phyloP scores from a whole-genome alignment of 2,113 vertebrate genomes.

The Tetraodon nigroviridis region DNA sequence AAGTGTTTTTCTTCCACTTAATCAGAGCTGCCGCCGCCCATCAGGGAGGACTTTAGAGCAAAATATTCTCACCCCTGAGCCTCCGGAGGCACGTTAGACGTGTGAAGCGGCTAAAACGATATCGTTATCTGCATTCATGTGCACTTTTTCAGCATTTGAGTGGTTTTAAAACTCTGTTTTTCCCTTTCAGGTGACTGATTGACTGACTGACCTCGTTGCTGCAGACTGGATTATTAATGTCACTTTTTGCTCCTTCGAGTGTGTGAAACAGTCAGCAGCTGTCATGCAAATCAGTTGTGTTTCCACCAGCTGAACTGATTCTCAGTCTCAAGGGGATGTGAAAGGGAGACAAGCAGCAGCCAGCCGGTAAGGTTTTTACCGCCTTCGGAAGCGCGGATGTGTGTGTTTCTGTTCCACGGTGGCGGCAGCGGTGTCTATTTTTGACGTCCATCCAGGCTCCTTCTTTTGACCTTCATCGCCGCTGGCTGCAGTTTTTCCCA shows the following conservation, averaged over 20 bases:
- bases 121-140: no score
- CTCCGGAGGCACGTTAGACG: conserved; percentile 4
- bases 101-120: neutral
- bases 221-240: neutral
- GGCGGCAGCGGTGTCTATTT: conserved; percentile 26
- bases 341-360: conserved; percentile 7
- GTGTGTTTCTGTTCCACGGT: conserved; percentile 15
- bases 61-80: conserved; percentile 24
- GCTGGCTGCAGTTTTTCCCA: conserved; percentile 38
- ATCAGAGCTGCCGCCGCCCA: conserved; percentile 47
- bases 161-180: no score
- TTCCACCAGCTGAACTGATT: neutral
- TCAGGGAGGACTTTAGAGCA: conserved; percentile 16
- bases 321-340: neutral
- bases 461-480: conserved; percentile 35
- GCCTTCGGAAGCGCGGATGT: conserved; percentile 51
- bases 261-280: neutral
- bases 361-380: conserved; percentile 29
- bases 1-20: conserved; percentile 38
- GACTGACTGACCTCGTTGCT: no score
- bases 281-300: neutral
- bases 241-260: neutral
- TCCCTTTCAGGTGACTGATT: no score
- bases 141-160: neutral
- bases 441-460: neutral